Percentiles rank a stretch among this genome's conserved stretches.
These are phyloP conservation scores for Chironex yamaguchii DNA, from an alignment of 30 jellyfish, hydroid and myxozoan genomes.

Conservation along the genomic window DNA sequence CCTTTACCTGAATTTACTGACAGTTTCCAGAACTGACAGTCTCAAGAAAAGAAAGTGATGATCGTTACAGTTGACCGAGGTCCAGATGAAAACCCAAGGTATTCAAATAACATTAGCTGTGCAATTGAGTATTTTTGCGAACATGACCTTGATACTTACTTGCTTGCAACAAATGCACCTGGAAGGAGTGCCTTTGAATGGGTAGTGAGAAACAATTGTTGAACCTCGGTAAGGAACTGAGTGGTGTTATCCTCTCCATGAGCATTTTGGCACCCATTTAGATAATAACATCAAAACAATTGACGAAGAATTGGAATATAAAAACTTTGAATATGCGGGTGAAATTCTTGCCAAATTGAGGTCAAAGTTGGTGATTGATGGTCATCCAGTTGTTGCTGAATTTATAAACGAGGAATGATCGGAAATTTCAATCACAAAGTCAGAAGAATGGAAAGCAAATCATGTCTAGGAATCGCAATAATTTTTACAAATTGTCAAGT, in stretches of 20 bases:
- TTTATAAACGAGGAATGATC: constrained; percentile 39
- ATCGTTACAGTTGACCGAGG: constrained; percentile 70
- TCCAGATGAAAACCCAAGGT: constrained; percentile 76
- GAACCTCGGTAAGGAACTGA: constrained; percentile 67
- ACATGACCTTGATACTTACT: constrained; percentile 73
- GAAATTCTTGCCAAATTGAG: constrained; percentile 60
- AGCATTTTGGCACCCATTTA: constrained; percentile 59
- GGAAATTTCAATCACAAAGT: constrained; percentile 48
- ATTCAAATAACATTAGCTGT: constrained; percentile 59
- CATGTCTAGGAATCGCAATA: constrained; percentile 66
- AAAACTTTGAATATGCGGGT: constrained; percentile 56
- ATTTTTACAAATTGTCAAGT: constrained; percentile 60
- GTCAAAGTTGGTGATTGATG: constrained; percentile 64
- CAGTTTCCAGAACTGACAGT: constrained; percentile 53
- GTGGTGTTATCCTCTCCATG: constrained; percentile 71
- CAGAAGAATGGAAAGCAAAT: constrained; percentile 57
- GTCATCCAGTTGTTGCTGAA: constrained; percentile 73
- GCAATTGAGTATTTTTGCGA: constrained; percentile 70
- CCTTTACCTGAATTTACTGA: constrained; percentile 51
- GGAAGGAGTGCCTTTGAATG: constrained; percentile 69
- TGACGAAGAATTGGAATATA: constrained; percentile 58
- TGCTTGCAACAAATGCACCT: constrained; percentile 81
- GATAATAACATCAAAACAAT: constrained; percentile 57
- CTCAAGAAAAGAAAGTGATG: constrained; percentile 53
- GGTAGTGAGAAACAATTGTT: constrained; percentile 71